Conservation (phyloP, 2,888 invertebrate genomes). For the Mimumesa dahlbomi region DNA sequence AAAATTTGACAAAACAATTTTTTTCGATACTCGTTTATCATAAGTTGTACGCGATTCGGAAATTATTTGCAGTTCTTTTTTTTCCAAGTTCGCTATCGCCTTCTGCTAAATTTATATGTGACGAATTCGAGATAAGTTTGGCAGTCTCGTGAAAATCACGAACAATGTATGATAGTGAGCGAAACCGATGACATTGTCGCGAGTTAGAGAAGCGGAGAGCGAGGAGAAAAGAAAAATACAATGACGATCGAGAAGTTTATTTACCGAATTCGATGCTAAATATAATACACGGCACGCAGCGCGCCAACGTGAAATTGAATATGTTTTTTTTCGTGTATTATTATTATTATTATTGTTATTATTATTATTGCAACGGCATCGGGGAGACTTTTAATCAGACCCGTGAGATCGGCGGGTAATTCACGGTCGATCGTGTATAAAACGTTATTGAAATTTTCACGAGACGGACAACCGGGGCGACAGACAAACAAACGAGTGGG, state of each 20-base stretch:
- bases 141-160: constrained; percentile 53
- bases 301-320: no score
- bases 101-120: constrained; percentile 64
- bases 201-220: background rate
- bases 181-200: constrained; percentile 1
- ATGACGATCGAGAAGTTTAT: constrained; percentile 3
- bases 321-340: no score
- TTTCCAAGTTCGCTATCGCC: constrained; percentile 56
- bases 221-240: constrained; percentile 9
- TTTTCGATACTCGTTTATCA: constrained; percentile 45
- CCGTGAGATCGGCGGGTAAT: background rate
- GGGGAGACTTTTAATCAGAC: background rate
- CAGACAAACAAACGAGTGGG: background rate
- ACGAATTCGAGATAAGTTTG: constrained; percentile 62
- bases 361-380: no score
- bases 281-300: background rate
- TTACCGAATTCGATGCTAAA: constrained; percentile 5
- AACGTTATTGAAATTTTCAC: background rate
- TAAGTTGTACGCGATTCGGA: constrained; percentile 29
- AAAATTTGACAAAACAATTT: no score
- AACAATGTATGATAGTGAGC: constrained; percentile 49
- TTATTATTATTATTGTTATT: no score
- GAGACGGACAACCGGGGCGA: background rate
- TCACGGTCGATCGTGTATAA: constrained; percentile 1
- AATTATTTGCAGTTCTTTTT: constrained; percentile 47